Conservation (phyloP, 2,888 invertebrate species). For the Gordius sp. region DNA sequence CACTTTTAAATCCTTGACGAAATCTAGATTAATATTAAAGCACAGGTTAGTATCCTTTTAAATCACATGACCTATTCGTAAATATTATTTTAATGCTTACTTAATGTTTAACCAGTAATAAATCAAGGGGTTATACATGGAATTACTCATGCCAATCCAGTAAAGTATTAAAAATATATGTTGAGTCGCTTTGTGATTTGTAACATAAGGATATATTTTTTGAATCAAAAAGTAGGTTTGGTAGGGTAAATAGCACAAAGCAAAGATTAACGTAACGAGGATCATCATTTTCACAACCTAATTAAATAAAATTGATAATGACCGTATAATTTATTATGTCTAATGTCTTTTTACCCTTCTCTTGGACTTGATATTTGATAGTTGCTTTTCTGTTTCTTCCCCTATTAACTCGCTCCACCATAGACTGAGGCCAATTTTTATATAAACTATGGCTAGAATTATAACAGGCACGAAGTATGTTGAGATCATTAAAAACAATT, state of each 20-base stretch:
- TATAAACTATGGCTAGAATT: constrained; percentile 3
- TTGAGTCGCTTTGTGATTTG: neutral
- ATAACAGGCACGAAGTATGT: constrained; percentile 11
- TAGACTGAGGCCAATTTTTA: neutral
- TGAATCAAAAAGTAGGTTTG: constrained; percentile 12
- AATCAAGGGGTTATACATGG: neutral
- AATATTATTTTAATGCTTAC: too few relatives aligned
- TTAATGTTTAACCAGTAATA: constrained; percentile 4
- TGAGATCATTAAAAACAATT: neutral
- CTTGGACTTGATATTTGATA: constrained; percentile 1
- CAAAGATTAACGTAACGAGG: constrained; percentile 6
- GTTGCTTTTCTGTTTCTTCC: neutral
- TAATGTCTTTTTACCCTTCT: neutral
- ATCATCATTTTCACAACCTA: constrained; percentile 14
- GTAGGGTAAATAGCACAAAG: constrained; percentile 12
- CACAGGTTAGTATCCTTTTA: too few relatives aligned
- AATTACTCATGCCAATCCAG: constrained; percentile 15
- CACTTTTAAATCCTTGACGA: constrained; percentile 11
- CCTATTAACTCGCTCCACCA: constrained; percentile 14
- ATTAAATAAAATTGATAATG: constrained; percentile 2
- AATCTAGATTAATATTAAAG: neutral
- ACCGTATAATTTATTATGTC: neutral
- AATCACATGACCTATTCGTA: too few relatives aligned
- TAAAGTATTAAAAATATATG: neutral
- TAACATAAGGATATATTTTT: neutral